Percentiles rank a stretch among this genome's conserved stretches.
phyloP scores from a whole-genome alignment of 2,888 invertebrate genomes.

The Mermis nigrescens region DNA sequence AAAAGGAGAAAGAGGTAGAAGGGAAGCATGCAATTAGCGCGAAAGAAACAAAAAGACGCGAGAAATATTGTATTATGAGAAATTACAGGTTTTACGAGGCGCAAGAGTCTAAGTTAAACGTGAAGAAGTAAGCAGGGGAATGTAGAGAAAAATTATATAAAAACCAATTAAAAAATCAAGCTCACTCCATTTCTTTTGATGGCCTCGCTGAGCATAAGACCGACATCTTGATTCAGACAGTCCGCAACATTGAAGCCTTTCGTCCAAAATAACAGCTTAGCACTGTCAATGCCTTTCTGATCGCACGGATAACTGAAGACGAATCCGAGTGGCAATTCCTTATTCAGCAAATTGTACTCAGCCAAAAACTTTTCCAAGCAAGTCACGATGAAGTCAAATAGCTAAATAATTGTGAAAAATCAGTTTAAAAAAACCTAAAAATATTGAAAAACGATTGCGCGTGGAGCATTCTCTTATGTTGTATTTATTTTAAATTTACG shows the following conservation, averaged over 20 bases:
- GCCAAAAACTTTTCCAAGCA: not conserved
- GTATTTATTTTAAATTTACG: too few species aligned
- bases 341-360: not conserved
- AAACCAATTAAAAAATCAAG: not conserved
- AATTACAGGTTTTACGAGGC: too few species aligned
- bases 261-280: constrained; percentile 21
- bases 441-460: too few species aligned
- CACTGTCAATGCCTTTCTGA: not conserved
- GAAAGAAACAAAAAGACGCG: too few species aligned
- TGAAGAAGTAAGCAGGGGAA: not conserved
- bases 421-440: too few species aligned
- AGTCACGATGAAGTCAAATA: not conserved
- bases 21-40: too few species aligned
- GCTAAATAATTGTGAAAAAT: too few species aligned
- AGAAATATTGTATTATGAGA: too few species aligned
- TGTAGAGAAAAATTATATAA: not conserved
- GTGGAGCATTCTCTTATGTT: too few species aligned
- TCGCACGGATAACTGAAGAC: constrained; percentile 7
- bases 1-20: too few species aligned
- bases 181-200: not conserved
- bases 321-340: constrained; percentile 5
- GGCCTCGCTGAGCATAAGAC: constrained; percentile 21
- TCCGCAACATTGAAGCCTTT: constrained; percentile 32
- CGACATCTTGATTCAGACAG: constrained; percentile 30
- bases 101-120: too few species aligned